Evolutionary conservation across 2,113 vertebrate genomes (phyloP), one percentile per base, ranked within the genome.

Genomic region (Melanerpes aurifrons): DNA sequence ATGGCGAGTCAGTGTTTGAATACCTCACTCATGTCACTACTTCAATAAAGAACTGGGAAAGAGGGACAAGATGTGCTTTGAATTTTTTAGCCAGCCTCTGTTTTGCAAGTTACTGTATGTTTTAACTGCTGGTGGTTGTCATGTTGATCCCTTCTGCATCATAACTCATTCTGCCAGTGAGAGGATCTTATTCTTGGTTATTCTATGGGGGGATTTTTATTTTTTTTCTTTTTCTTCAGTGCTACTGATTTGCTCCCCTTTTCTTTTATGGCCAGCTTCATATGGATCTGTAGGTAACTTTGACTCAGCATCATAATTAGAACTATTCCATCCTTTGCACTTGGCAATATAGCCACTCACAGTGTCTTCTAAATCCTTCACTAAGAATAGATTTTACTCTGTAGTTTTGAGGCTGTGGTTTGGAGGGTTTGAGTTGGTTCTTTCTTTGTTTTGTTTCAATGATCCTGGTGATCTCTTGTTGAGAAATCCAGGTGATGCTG

Each of bases 401-500:
- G 6, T 67, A 10, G 37, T 29, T 69, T 71, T 17, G 32, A 15
- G 28, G n/a, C n/a, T 1, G 6, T 86, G 40, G 40, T 57, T 78
- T 80, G 29, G 20, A 81, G 20, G 22, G 9, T 78, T 45, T 71
- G 28, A 37, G 61, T 16, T 87, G 4, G 1, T 3, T 3, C 31
- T 25, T 21, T n/a, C 45, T 35, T 56, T 54, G 24, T 35, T 20
- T 35, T 57, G 5, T 47, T 80, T 71, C 45, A 76, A 80, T 48
- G 22, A 69, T 20, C 11, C 45, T 76, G 45, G 9, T 82, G 53
- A 64, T n/a, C 22, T 69, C 17, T 71, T 77, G 6, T 68, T 85
- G 54, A 84, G 78, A 85, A 87, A 85, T 48, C 28, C 45, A 87
- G 54, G 37, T 66, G 32, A 72, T 85, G 50, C 31, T 89, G 48